phyloP scores from a whole-genome alignment of 1,140 invertebrate genomes.

The Penaeus chinensis region DNA sequence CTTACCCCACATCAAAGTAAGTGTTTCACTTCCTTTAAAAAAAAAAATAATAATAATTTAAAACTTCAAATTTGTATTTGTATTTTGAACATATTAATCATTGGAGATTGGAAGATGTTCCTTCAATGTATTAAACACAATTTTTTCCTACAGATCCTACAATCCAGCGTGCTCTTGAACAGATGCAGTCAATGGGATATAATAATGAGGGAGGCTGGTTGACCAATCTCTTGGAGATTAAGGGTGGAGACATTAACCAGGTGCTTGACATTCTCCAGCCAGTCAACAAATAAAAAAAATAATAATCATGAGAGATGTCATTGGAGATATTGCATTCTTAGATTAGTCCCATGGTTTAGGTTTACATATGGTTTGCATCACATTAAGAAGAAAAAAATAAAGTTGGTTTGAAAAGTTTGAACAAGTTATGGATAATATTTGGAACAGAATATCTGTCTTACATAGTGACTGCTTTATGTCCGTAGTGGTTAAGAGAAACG shows the following conservation, averaged over 20 bases:
- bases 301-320: background rate
- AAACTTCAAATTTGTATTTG: background rate
- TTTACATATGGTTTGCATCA: background rate
- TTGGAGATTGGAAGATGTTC: background rate
- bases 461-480: too few relatives aligned
- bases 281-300: constrained; percentile 44
- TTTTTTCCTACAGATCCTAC: constrained; percentile 69
- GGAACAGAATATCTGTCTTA: too few relatives aligned
- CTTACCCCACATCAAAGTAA: constrained; percentile 38
- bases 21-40: background rate
- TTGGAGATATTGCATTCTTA: background rate
- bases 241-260: constrained; percentile 78
- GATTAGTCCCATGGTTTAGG: background rate
- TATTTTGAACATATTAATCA: background rate
- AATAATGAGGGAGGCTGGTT: constrained; percentile 78
- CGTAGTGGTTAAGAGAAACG: too few relatives aligned
- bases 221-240: constrained; percentile 72
- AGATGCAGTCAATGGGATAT: constrained; percentile 87
- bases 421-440: too few relatives aligned
- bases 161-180: constrained; percentile 74
- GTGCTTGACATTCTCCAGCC: constrained; percentile 76
- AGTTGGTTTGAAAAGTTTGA: too few relatives aligned
- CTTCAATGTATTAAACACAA: background rate
- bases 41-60: background rate
- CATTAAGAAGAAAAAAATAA: too few relatives aligned